Evolutionary conservation across 2,113 vertebrate genomes (phyloP).

Genomic region (Daphoenositta chrysoptera): DNA sequence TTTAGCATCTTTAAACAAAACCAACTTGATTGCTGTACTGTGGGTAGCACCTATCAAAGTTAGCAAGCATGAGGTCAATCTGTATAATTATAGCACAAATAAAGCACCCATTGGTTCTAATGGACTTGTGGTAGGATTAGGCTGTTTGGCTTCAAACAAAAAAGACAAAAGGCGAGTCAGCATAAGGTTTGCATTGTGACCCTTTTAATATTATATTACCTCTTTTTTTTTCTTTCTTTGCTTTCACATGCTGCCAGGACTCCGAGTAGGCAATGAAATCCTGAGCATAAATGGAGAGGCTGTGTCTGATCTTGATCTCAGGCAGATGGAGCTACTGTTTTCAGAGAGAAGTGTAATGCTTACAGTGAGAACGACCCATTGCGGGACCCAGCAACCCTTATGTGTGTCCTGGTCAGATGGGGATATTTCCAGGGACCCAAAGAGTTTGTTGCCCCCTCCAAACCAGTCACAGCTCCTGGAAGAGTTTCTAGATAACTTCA

Average conservation of each 20-base stretch:
- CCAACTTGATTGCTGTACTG: neutral
- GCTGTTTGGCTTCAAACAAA: neutral
- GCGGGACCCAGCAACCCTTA: neutral
- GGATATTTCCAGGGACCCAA: constrained; percentile 46
- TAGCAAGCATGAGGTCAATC: neutral
- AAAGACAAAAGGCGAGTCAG: neutral
- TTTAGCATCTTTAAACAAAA: neutral
- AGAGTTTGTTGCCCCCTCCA: constrained; percentile 54
- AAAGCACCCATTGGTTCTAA: neutral
- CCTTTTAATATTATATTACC: neutral
- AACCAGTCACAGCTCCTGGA: constrained; percentile 75
- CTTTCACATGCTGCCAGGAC: constrained; percentile 67
- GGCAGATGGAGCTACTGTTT: constrained; percentile 88
- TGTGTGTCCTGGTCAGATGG: constrained; percentile 57
- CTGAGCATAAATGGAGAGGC: constrained; percentile 83
- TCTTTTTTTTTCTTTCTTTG: neutral
- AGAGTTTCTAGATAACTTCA: constrained; percentile 80
- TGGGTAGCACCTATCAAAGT: neutral
- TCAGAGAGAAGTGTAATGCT: constrained; percentile 81
- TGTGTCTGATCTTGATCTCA: constrained; percentile 83
- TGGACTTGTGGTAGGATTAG: neutral
- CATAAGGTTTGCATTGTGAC: neutral
- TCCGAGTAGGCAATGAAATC: constrained; percentile 88
- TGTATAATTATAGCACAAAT: neutral
- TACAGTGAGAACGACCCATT: constrained; percentile 72